phyloP scores from a whole-genome alignment of 1,140 invertebrate genomes.

The Sitobion miscanthi region DNA sequence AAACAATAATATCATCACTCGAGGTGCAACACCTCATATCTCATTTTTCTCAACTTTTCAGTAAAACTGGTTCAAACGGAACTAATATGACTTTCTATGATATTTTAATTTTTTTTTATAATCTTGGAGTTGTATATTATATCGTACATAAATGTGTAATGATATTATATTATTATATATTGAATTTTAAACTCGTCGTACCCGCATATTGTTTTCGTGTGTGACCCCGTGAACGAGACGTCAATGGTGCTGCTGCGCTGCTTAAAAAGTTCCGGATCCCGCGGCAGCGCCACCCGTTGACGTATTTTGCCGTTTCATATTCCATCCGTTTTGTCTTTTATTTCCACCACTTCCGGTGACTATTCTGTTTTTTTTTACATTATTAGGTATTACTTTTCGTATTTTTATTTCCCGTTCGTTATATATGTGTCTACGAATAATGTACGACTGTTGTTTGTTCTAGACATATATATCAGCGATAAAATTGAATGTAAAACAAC shows the following conservation, averaged over 20 bases:
- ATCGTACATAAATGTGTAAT: not conserved
- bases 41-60: not conserved
- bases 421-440: too few species aligned
- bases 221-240: not conserved
- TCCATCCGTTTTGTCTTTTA: too few species aligned
- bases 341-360: too few species aligned
- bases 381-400: too few species aligned
- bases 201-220: too few species aligned
- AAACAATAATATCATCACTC: not conserved
- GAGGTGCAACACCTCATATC: not conserved
- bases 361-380: too few species aligned
- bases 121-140: not conserved
- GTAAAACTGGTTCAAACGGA: not conserved
- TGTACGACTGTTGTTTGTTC: too few species aligned
- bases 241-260: not conserved
- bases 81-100: not conserved
- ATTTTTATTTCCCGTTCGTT: too few species aligned
- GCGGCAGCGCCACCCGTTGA: too few species aligned
- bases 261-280: not conserved
- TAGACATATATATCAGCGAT: too few species aligned
- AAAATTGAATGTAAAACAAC: too few species aligned
- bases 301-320: too few species aligned
- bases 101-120: slow-evolving; percentile 3
- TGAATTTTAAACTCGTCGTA: not conserved
- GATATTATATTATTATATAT: not conserved